A percentile compares a stretch with the other conserved stretches of the same genome.
phyloP scores from a whole-genome alignment of 1,140 invertebrate genomes.

The Polyergus mexicanus region DNA sequence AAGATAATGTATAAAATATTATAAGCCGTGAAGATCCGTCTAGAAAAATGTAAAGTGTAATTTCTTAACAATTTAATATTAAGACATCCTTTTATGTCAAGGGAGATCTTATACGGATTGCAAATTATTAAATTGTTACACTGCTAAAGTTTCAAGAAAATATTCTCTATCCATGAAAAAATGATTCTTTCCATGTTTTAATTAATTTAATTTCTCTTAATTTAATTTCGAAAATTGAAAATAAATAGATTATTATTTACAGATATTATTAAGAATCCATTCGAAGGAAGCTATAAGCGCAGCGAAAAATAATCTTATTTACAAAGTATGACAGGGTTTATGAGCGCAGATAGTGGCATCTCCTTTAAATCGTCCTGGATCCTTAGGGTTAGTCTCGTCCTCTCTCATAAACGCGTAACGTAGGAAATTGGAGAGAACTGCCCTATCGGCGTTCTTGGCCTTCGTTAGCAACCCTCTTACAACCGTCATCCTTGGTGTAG shows the following conservation, averaged over 20 bases:
- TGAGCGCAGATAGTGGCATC: neutral
- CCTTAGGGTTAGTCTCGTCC: constrained; percentile 2
- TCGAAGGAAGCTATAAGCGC: neutral
- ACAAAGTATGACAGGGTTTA: neutral
- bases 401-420: neutral
- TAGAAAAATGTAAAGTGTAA: neutral
- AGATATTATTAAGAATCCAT: neutral
- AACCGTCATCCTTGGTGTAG: constrained; percentile 9
- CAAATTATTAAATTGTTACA: constrained; percentile 12
- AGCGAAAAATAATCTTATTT: constrained; percentile 10
- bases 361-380: constrained; percentile 17
- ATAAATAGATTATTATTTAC: constrained; percentile 11
- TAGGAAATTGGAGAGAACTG: constrained; percentile 24
- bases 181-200: neutral
- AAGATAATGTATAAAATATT: constrained; percentile 10
- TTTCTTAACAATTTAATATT: constrained; percentile 7
- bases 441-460: neutral
- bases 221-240: neutral
- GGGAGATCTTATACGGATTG: constrained; percentile 22
- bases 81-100: neutral
- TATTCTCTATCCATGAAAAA: neutral
- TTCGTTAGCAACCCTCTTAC: constrained; percentile 23
- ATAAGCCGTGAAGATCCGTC: neutral
- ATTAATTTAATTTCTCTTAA: too few species aligned
- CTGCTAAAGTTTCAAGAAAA: neutral